Evolutionary conservation across 1,140 invertebrate species (phyloP), one percentile per base, ranked within the genome.

Genomic region (Drosophila sturtevanti): DNA sequence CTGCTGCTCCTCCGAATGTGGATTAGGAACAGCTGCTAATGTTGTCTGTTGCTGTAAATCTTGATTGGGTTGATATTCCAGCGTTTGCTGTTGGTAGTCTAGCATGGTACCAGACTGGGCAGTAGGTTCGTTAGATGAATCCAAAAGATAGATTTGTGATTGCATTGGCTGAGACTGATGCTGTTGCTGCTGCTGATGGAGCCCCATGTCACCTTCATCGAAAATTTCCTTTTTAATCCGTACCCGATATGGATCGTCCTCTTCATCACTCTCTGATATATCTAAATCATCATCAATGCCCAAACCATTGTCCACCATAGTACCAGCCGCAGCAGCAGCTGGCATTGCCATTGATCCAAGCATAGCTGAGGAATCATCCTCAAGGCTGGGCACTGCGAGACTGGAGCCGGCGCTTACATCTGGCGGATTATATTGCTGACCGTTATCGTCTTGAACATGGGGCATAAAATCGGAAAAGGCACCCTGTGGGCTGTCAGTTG

Each of bases 181-280:
- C 11, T 78, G 75, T 4, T 72, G 74, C n/a, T 24, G 22, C 11
- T 55, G 52, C 2, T 64, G 56, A 21, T 48, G 41, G 0, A 6
- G 10, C 51, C 31, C 41, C 24, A 70, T 31, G 0, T 84, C 82
- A 6, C 48, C 21, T 14, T 90, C 79, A 59, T 90, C 82, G 0
- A 91, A 78, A 2, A 85, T 41, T 52, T 91, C 90, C 21, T 76
- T 81, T 37, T 91, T 91, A 3, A 91, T 82, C 4, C 80, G 77
- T 21, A 89, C 66, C 0, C 72, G 63, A 27, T 51, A 48, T 1
- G 69, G 72, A 22, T 89, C 74, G 21, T 92, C 91, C 71, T 96
- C 95, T 51, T 96, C 95, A n/a, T 96, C 96, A 51, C 96, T 96
- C 68, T 97, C 96, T 11, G 96, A 96, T 24, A 97, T 95, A 55